Evolutionary conservation across 2,113 vertebrate genomes (phyloP).

Genomic region (Ginglymostoma cirratum): DNA sequence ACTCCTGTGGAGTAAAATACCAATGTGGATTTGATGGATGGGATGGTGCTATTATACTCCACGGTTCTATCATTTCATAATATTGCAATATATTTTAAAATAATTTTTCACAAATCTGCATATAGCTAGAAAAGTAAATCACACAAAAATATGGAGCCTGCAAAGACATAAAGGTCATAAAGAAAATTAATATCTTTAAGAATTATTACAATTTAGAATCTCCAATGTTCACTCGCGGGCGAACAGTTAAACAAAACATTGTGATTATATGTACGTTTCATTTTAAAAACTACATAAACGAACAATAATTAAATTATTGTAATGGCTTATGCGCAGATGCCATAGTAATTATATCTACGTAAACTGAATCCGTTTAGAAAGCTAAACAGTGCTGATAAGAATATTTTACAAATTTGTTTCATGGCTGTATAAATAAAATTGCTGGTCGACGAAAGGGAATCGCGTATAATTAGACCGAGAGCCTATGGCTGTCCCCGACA

Average conservation of each 20-base stretch:
- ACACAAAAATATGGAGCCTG: not conserved
- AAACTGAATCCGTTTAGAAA: not conserved
- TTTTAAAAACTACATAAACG: not conserved
- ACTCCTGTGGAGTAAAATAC: not conserved
- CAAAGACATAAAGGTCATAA: not conserved
- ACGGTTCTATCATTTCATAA: not conserved
- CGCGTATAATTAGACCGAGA: not conserved
- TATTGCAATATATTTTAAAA: not conserved
- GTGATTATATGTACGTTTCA: not conserved
- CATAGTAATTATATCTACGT: not conserved
- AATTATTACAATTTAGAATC: not conserved
- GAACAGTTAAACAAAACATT: not conserved
- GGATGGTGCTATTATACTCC: not conserved
- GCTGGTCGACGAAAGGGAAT: constrained; percentile 3
- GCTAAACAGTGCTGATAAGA: not conserved
- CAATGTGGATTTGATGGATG: not conserved
- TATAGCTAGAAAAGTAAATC: not conserved
- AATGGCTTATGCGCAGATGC: not conserved
- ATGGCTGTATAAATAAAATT: not conserved
- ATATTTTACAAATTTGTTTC: not conserved
- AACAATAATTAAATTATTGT: not conserved
- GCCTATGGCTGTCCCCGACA: not conserved
- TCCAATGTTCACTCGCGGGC: not conserved
- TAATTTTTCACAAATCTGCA: not conserved
- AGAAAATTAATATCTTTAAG: not conserved